Evolutionary conservation across 2,797 vertebrate genomes (phyloP).

Genomic region (Sebastes ruberrimus): DNA sequence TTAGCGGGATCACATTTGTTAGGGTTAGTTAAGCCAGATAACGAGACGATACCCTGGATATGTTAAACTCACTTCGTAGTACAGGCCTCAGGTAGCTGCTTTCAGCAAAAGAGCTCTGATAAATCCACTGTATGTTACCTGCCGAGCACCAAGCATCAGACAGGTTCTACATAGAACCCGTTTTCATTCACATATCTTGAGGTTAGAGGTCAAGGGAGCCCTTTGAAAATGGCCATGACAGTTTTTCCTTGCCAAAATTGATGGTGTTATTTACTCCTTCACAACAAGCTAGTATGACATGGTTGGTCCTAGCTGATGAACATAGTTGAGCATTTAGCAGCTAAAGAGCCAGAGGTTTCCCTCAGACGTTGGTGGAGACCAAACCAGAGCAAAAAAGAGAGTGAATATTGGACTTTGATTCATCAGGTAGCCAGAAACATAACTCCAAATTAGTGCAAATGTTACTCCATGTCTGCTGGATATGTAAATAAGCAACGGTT

Average conservation of each 20-base stretch:
- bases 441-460: neutral
- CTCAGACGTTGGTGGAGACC: neutral
- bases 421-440: neutral
- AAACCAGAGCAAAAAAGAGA: neutral
- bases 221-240: too few species aligned
- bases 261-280: too few species aligned
- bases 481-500: neutral
- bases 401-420: neutral
- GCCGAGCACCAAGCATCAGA: neutral
- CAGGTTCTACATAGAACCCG: too few species aligned
- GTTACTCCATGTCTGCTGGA: neutral
- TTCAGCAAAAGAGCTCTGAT: neutral
- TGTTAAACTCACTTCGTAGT: rapidly evolving
- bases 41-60: too few species aligned
- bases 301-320: neutral
- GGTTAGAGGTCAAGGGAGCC: too few species aligned
- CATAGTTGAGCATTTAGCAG: neutral
- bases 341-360: neutral
- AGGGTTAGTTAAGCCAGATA: too few species aligned
- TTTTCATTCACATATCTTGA: too few species aligned
- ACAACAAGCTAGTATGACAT: too few species aligned
- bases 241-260: too few species aligned
- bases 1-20: too few species aligned
- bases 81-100: too few species aligned
- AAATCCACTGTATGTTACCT: neutral